Evolutionary conservation across 2,113 vertebrate species (phyloP), one percentile per base, ranked within the genome.

Genomic region (Lipophrys pholis): DNA sequence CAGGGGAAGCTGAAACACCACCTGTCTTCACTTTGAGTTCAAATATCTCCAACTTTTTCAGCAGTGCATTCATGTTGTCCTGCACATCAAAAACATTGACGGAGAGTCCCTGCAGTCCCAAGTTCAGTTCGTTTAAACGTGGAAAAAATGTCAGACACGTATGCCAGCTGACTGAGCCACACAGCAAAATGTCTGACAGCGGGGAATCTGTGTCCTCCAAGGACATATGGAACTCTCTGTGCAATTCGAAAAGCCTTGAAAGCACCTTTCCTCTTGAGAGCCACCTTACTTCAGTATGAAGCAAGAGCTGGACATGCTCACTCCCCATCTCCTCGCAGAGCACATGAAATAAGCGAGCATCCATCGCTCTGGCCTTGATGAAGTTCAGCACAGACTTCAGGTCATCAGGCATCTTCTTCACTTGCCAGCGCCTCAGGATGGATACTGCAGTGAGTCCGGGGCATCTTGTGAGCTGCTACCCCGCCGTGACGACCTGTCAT

Each of bases 231-330:
- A 71, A 39, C 48, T 58, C 67, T 57, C 50, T 70, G 53, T 55
- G 39, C 52, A 83, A n/a, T n/a, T n/a, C n/a, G n/a, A n/a, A n/a
- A n/a, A n/a, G n/a, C n/a, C n/a, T n/a, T n/a, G n/a, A n/a, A 64
- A 49, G 15, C 43, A 41, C 54, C 59, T 73, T 73, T 8, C 82
- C 63, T 63, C 48, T 60, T 38, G 77, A 80, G 8, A 80, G 35
- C 77, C 68, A 84, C 7, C 40, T 61, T 35, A 77, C 51, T 42
- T 80, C 68, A 3, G 48, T 60, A 38, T 61, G 70, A 69, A 79
- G 65, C 58, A 75, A 7, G 30, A 52, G 56, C 10, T 60, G 38
- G 8, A 68, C 16, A 39, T 73, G 69, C 54, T 59, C 39, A 8
- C 45, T 52, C 43, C 54, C 72, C 38, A 57, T 66, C 14, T 75